Conservation (phyloP, 2,113 vertebrate genomes). For the Brachirus orientalis region DNA sequence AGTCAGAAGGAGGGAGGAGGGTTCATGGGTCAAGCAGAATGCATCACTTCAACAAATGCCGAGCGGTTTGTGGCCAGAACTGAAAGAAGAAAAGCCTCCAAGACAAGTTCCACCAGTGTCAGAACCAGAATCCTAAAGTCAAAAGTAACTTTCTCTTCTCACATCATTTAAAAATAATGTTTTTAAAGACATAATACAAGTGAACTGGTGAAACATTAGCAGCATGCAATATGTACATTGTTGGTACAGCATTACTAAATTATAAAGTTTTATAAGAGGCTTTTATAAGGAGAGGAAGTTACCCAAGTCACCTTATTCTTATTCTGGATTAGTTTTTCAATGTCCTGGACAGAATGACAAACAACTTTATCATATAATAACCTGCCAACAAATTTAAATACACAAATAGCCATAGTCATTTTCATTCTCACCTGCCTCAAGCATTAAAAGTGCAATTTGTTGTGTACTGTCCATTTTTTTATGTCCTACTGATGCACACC, state of each 20-base stretch:
- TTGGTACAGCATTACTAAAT: too few species aligned
- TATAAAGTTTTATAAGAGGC: too few species aligned
- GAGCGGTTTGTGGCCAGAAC: slow-evolving; percentile 1
- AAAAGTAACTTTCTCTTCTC: background rate
- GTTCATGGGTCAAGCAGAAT: slow-evolving; percentile 23
- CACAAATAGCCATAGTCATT: background rate
- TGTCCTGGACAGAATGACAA: too few species aligned
- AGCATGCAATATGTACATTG: too few species aligned
- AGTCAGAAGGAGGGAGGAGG: slow-evolving; percentile 15
- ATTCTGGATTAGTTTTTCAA: too few species aligned
- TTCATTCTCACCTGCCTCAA: background rate
- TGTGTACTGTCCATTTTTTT: background rate
- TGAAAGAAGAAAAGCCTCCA: slow-evolving; percentile 19
- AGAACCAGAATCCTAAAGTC: too few species aligned
- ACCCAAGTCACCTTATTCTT: too few species aligned
- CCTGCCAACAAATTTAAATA: background rate
- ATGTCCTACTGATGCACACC: slow-evolving; percentile 24
- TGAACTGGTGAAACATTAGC: too few species aligned
- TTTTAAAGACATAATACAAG: too few species aligned
- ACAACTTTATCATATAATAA: too few species aligned
- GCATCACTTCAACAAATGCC: slow-evolving; percentile 4
- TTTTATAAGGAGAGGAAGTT: too few species aligned
- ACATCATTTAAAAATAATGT: background rate
- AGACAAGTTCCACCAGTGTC: too few species aligned
- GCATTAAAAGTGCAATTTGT: slow-evolving; percentile 16